phyloP scores from a whole-genome alignment of 2,888 invertebrate species.

The Halictus quadricinctus region DNA sequence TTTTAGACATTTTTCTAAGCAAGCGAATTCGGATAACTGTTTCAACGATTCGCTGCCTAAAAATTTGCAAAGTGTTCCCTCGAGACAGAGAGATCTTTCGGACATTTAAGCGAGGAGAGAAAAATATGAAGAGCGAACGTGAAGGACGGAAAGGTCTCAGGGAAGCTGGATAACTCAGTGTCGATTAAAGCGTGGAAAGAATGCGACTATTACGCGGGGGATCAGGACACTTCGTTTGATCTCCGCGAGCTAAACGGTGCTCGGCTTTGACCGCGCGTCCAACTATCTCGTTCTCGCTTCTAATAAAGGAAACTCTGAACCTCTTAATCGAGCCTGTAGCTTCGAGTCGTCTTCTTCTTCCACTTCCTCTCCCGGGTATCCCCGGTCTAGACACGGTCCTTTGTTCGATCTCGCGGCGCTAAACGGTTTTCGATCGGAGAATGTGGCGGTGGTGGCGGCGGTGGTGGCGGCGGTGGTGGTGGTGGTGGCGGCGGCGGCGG shows the following conservation, averaged over 20 bases:
- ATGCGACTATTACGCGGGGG: neutral
- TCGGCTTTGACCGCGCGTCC: neutral
- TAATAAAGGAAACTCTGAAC: neutral
- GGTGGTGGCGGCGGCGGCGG: neutral
- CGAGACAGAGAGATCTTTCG: neutral
- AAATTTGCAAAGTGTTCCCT: neutral
- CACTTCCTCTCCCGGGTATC: neutral
- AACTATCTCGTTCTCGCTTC: neutral
- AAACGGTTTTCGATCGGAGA: constrained; percentile 49
- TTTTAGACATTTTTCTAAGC: neutral
- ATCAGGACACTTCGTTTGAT: neutral
- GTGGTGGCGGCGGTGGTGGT: neutral
- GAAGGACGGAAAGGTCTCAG: neutral
- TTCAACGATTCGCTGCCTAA: neutral
- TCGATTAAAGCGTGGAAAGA: neutral
- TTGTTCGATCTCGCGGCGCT: constrained; percentile 9
- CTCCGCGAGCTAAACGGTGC: neutral
- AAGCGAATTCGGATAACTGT: neutral
- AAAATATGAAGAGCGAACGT: neutral
- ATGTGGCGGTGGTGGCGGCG: too few relatives aligned
- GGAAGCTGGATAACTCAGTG: neutral
- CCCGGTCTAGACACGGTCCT: neutral
- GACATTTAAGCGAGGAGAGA: neutral
- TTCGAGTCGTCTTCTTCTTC: neutral
- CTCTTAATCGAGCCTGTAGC: neutral